Evolutionary conservation across 2,888 invertebrate species (phyloP), one percentile per base, ranked within the genome.

Genomic region (Diarsia dahlii): DNA sequence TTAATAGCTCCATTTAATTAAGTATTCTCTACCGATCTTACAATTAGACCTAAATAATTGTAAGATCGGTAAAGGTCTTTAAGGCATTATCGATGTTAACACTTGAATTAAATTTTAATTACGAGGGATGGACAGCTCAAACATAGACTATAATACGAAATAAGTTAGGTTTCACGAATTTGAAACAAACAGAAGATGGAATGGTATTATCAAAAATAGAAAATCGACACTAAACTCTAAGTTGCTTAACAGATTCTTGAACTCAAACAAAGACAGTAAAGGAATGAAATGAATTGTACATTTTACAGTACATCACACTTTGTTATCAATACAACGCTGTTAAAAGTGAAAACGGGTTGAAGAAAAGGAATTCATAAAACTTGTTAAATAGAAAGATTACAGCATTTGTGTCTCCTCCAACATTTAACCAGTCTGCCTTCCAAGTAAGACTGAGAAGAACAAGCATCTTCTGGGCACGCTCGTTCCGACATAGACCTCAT

Each of bases 31-130:
- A 62, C 39, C n/a, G 46, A 50, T 52, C 39, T 23, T 66, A 50
- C 20, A 67, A 60, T 69, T 72, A n/a, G n/a, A n/a, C n/a, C n/a
- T n/a, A n/a, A n/a, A n/a, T n/a, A 80, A 80, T 80, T 69, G n/a
- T n/a, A n/a, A 69, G 50, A 15, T 71, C 1, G n/a, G n/a, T n/a
- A n/a, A n/a, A n/a, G n/a, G n/a, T n/a, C 65, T 50, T 80, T 39
- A 80, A 56, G 34, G 62, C 56, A 69, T 80, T 69, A 58, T 70
- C 45, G 50, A 52, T 12, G 65, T 69, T 52, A 62, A 66, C 56
- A 60, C 52, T 69, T 66, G 18, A 72, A 68, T 70, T 46, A 70
- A 70, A 70, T 71, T 67, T 67, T 66, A 74, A 63, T 45, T n/a
- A 66, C 23, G 13, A 46, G 12, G 15, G 3, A 50, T 67, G 5